Conservation (phyloP, 1,140 invertebrate species). For the Habropoda laboriosa region DNA sequence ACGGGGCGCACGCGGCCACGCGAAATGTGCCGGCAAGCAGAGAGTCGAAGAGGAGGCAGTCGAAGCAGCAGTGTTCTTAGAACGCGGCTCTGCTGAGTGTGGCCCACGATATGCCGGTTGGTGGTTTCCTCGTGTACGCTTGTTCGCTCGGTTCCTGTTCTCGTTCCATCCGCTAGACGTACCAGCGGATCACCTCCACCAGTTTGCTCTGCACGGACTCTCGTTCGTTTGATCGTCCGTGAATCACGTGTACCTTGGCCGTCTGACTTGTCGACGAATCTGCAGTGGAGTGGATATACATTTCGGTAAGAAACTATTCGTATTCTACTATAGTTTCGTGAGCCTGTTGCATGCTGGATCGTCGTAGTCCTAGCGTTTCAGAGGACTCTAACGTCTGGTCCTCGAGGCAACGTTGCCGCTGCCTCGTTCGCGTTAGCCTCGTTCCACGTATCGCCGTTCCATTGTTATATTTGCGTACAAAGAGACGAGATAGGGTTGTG, state of each 20-base stretch:
- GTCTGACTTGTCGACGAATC: not conserved
- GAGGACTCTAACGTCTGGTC: not conserved
- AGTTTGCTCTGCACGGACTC: no score
- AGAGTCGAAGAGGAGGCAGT: no score
- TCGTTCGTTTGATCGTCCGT: not conserved
- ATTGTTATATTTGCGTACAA: constrained; percentile 49
- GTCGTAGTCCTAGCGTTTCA: not conserved
- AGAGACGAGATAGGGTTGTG: constrained; percentile 15
- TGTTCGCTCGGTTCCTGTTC: not conserved
- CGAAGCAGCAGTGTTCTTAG: constrained; percentile 2
- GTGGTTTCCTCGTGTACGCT: constrained; percentile 30
- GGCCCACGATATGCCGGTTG: constrained; percentile 13
- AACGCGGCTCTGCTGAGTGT: not conserved
- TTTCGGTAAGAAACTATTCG: constrained; percentile 65
- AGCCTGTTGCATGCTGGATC: not conserved
- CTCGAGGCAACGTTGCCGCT: constrained; percentile 35
- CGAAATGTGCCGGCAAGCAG: constrained; percentile 16
- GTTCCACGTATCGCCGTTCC: constrained; percentile 3
- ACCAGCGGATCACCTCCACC: not conserved
- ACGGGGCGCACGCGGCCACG: constrained; percentile 24
- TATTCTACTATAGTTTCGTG: no score
- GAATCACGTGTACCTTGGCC: constrained; percentile 21
- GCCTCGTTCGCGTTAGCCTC: not conserved
- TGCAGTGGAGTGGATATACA: constrained; percentile 54
- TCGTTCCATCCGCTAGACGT: not conserved